A percentile compares a stretch with the other conserved stretches of the same genome.
phyloP scores from a whole-genome alignment of 2,888 invertebrate species.

The Pollenia labialis region DNA sequence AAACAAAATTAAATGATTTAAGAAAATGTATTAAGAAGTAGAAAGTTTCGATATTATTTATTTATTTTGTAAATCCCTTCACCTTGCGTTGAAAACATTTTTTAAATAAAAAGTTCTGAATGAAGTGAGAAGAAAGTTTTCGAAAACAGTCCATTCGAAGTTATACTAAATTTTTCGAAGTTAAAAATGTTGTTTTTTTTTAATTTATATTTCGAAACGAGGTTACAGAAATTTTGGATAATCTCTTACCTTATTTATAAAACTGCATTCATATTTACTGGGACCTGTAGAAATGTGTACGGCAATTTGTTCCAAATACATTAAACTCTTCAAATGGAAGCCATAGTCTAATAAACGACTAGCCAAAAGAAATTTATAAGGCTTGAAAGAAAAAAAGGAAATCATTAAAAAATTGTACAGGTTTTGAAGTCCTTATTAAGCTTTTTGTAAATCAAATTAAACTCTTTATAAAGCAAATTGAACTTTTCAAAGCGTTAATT shows the following conservation, averaged over 20 bases:
- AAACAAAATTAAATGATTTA: background rate
- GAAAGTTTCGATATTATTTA: background rate
- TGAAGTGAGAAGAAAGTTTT: too few relatives aligned
- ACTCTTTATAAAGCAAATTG: too few relatives aligned
- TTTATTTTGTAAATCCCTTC: too few relatives aligned
- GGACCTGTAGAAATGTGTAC: conserved; percentile 87
- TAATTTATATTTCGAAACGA: too few relatives aligned
- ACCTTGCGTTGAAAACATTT: too few relatives aligned
- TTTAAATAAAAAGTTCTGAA: too few relatives aligned
- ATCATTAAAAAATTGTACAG: background rate
- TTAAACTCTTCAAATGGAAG: conserved; percentile 90
- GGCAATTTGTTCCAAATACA: conserved; percentile 93
- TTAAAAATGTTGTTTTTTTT: too few relatives aligned
- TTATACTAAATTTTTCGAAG: too few relatives aligned
- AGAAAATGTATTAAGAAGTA: background rate
- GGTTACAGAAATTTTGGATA: background rate
- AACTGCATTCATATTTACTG: conserved; percentile 84
- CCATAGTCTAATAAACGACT: conserved; percentile 91
- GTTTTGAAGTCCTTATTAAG: background rate
- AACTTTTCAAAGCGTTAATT: too few relatives aligned
- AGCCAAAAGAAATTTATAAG: conserved; percentile 93
- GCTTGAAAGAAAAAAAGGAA: conserved; percentile 84
- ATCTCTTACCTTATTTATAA: conserved; percentile 85
- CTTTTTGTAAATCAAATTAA: too few relatives aligned
- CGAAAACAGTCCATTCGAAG: too few relatives aligned